Evolutionary conservation across 53 echinoderm and acorn worm species (phyloP).

Genomic region (Luidia sarsii): DNA sequence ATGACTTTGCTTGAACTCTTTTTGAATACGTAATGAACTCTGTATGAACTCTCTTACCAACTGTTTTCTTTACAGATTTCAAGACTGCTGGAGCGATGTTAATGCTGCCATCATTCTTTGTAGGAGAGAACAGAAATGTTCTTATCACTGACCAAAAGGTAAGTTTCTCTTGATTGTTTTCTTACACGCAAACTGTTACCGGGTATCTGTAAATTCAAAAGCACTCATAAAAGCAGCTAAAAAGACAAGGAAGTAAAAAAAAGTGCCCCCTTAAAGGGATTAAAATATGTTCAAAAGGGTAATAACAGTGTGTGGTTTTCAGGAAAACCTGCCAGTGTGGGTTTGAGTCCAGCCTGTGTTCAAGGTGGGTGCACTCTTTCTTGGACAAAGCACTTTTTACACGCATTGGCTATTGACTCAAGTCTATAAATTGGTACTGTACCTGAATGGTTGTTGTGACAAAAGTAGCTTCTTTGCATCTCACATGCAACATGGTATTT

Average conservation of each 20-base stretch:
- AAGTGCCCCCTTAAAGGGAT: neutral
- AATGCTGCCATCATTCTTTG: slow-evolving; percentile 19
- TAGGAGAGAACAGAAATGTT: neutral
- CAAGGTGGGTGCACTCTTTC: too few species aligned
- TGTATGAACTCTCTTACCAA: too few species aligned
- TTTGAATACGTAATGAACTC: too few species aligned
- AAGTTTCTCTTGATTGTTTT: slow-evolving; percentile 6
- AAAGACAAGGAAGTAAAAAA: too few species aligned
- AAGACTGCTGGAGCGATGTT: slow-evolving; percentile 23
- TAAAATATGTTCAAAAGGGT: neutral
- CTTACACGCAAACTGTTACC: neutral
- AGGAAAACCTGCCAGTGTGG: too few species aligned
- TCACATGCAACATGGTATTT: neutral
- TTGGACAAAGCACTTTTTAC: too few species aligned
- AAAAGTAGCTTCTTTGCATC: too few species aligned
- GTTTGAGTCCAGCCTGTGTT: too few species aligned
- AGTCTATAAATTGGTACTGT: too few species aligned
- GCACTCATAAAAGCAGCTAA: neutral
- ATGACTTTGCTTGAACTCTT: too few species aligned
- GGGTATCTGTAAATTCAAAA: neutral
- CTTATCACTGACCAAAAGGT: slow-evolving; percentile 28
- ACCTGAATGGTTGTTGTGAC: too few species aligned
- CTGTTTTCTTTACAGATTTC: slow-evolving; percentile 22
- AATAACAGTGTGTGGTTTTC: neutral
- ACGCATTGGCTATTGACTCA: too few species aligned